phyloP scores from a whole-genome alignment of 2,888 invertebrate species.

The Diaprepes abbreviatus region DNA sequence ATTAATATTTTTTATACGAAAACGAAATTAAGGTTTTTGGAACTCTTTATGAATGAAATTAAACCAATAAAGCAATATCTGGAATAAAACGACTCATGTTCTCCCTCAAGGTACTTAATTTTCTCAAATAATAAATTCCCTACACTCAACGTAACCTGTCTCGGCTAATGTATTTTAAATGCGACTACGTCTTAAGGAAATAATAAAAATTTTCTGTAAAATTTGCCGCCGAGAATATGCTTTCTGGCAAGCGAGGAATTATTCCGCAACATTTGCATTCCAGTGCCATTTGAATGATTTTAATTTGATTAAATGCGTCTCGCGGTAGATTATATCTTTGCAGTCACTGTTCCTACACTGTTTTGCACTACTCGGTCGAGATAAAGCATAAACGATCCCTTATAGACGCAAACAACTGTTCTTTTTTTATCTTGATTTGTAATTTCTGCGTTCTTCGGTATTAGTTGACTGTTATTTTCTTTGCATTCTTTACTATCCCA shows the following conservation, averaged over 20 bases:
- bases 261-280: slow-evolving; percentile 63
- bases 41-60: no score
- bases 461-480: slow-evolving; percentile 17
- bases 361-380: slow-evolving; percentile 35
- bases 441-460: slow-evolving; percentile 11
- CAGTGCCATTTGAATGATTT: slow-evolving; percentile 52
- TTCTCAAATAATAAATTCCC: slow-evolving; percentile 25
- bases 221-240: slow-evolving; percentile 52
- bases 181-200: slow-evolving; percentile 36
- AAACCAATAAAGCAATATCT: no score
- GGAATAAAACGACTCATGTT: not conserved
- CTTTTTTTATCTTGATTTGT: slow-evolving; percentile 14
- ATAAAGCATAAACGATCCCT: slow-evolving; percentile 29
- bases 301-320: slow-evolving; percentile 49
- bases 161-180: slow-evolving; percentile 43
- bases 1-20: no score
- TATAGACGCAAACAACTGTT: slow-evolving; percentile 30
- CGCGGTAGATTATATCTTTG: slow-evolving; percentile 32
- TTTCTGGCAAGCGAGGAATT: slow-evolving; percentile 57
- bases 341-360: slow-evolving; percentile 32
- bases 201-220: slow-evolving; percentile 57
- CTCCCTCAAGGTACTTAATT: slow-evolving; percentile 19
- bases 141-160: slow-evolving; percentile 28
- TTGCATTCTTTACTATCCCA: slow-evolving; percentile 11
- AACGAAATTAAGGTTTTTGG: no score